A percentile compares a stretch with the other conserved stretches of the same genome.
phyloP scores from a whole-genome alignment of 2,888 invertebrate genomes.

The Smittia sp. region DNA sequence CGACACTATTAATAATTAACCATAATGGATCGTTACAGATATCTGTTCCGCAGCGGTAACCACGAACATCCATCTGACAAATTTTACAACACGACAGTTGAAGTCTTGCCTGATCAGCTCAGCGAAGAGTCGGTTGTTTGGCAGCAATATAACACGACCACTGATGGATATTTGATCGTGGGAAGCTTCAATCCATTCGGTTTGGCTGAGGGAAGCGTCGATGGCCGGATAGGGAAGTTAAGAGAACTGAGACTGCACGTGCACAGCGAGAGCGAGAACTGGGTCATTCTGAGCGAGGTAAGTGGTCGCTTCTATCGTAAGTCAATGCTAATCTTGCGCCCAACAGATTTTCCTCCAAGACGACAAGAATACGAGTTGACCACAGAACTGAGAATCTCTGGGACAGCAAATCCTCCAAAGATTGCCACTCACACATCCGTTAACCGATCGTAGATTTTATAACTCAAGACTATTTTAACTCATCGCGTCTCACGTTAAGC shows the following conservation, averaged over 20 bases:
- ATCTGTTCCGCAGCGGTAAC: slow-evolving; percentile 83
- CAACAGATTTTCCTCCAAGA: slow-evolving; percentile 39
- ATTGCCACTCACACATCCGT: slow-evolving; percentile 36
- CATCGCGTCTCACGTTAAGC: background rate
- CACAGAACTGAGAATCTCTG: background rate
- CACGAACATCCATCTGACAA: slow-evolving; percentile 84
- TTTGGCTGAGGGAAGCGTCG: slow-evolving; percentile 69
- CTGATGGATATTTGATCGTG: slow-evolving; percentile 67
- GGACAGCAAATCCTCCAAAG: slow-evolving; percentile 28
- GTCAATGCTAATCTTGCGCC: background rate
- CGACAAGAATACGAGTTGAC: slow-evolving; percentile 38
- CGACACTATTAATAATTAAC: background rate
- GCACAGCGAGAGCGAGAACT: slow-evolving; percentile 76
- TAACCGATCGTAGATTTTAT: slow-evolving; percentile 8
- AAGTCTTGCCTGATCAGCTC: slow-evolving; percentile 63
- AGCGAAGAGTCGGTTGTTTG: slow-evolving; percentile 54
- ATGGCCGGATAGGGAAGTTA: slow-evolving; percentile 66
- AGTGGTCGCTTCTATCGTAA: slow-evolving; percentile 46
- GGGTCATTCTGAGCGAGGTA: slow-evolving; percentile 91
- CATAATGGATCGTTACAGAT: slow-evolving; percentile 56
- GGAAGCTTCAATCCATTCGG: slow-evolving; percentile 79
- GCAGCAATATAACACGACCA: slow-evolving; percentile 61
- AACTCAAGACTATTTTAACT: background rate
- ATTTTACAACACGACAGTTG: slow-evolving; percentile 82
- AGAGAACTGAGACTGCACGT: slow-evolving; percentile 73